Base-by-base conservation (phyloP, 1,140 invertebrate genomes). In the Oryctes rhinoceros region DNA sequence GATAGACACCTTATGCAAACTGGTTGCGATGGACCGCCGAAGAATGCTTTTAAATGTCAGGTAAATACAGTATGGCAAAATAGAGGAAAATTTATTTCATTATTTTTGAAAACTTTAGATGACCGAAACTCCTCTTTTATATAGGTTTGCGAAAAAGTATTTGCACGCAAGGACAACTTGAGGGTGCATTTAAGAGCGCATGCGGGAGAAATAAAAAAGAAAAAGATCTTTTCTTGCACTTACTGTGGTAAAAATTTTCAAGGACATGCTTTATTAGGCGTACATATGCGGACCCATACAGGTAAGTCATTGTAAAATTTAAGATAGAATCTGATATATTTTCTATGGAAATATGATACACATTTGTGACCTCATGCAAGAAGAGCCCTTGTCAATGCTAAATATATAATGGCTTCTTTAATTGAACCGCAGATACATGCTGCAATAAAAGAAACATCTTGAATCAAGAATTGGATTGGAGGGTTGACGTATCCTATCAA, bases 151-250 rank as follows among this genome's bases (percentile, higher is more conserved):
- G 89, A 91, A 15, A 92, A 93, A 85, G 88, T 89, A 20, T 96
- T 95, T 83, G 92, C 91, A 71, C 90, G 94, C n/a, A 93, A 94
- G 84, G 94, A 94, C 85, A 95, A 95, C 87, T 87, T 95, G 77
- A 89, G 93, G 13, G 93, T 94, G 82, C 94, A 96, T 89, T 87
- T 95, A 20, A 90, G 93, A 79, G 91, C 90, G 62, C 94, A 96
- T 86, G 90, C 93, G 44, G 93, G 93, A 9, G 90, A 91, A 82
- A 89, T 90, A 11, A 91, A 91, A 20, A 89, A 91, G 79, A 92
- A 92, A 82, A 93, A 92, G 39, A 91, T 91, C 65, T 91, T 91
- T 76, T 88, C 87, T 80, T 95, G 94, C 86, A 88, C 90, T 81
- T 89, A 90, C 83, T 95, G 94, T 86, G 87, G 90, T 75, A 94